Base-by-base conservation (phyloP, 2,797 vertebrate genomes). In the Tadarida brasiliensis region DNA sequence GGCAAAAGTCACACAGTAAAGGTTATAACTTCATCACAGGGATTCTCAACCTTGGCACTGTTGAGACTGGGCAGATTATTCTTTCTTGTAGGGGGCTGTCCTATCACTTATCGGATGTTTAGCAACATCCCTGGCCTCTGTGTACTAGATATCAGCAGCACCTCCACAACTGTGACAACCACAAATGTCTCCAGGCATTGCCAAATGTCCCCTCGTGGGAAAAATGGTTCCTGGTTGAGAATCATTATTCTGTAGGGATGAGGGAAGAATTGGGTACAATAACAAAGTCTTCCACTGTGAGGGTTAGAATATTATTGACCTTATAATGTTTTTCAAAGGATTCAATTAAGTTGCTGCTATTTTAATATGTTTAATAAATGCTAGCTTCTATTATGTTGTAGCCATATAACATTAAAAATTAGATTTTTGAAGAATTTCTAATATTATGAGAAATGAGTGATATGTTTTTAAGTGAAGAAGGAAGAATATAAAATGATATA, bases 381-480 rank as follows among this genome's bases (percentile, higher is more conserved):
- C 6, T 81, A 11, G 17, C 7, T 80, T 94, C 61, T 85, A 19
- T 88, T 89, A 77, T 67, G 47, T 63, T 73, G 33, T n/a, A 83
- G 51, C 7, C 17, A 51, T 33, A 51, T n/a, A 35, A 44, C 57
- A 90, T 63, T 81, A 61, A 81, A 92, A 78, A 11, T 63, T 68
- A 63, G 17, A 59, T 81, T 88, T 59, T 67, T 82, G 30, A 91
- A 56, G 33, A 20, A 49, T 73, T 77, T 89, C 11, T 92, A 95
- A 51, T 86, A 51, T 65, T 59, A 28, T 77, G 30, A 39, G 28
- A n/a, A 94, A 82, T 67, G 19, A 22, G 2, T 70, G 63, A 11
- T 30, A 39, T 76, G 14, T 57, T 65, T 93, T 87, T 84, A 89
- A 87, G 28, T 89, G 35, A 91, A 70, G n/a, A 91, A 85, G 39